These are phyloP conservation scores for Ptychoptera albimana DNA, from an alignment of 2,888 invertebrate species.

Conservation along the genomic window DNA sequence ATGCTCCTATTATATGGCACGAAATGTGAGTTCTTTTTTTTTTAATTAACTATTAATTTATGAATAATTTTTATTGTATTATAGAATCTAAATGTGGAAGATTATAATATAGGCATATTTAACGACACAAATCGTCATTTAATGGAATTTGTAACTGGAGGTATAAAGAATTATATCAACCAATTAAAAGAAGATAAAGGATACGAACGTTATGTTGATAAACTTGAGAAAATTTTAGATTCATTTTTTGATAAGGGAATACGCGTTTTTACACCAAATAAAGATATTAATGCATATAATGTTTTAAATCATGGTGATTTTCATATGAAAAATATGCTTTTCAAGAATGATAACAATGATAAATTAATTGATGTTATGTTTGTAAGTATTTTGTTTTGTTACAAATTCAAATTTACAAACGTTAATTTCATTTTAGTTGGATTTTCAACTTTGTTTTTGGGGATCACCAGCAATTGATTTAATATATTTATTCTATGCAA, in stretches of 20 bases:
- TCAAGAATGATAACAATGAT: conserved; percentile 15
- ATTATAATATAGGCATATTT: conserved; percentile 6
- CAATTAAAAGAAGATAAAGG: not conserved
- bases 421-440: conserved; percentile 6
- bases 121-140: not conserved
- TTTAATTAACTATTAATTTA: not conserved
- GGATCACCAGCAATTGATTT: conserved; percentile 9
- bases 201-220: conserved; percentile 1
- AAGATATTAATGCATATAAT: conserved; percentile 16
- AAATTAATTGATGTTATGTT: conserved; percentile 5
- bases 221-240: conserved; percentile 1
- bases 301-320: conserved; percentile 30
- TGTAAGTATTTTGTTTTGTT: conserved; percentile 5
- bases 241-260: conserved; percentile 5
- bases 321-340: conserved; percentile 29
- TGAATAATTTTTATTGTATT: not conserved
- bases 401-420: not conserved
- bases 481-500: conserved; percentile 5
- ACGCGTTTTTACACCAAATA: conserved; percentile 4
- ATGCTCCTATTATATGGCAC: conserved; percentile 29
- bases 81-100: not conserved
- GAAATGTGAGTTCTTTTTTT: conserved; percentile 23
- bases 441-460: conserved; percentile 10
- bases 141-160: no score
- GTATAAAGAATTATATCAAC: no score